Conservation (phyloP, 2,113 vertebrate genomes). For the Sapajus apella region DNA sequence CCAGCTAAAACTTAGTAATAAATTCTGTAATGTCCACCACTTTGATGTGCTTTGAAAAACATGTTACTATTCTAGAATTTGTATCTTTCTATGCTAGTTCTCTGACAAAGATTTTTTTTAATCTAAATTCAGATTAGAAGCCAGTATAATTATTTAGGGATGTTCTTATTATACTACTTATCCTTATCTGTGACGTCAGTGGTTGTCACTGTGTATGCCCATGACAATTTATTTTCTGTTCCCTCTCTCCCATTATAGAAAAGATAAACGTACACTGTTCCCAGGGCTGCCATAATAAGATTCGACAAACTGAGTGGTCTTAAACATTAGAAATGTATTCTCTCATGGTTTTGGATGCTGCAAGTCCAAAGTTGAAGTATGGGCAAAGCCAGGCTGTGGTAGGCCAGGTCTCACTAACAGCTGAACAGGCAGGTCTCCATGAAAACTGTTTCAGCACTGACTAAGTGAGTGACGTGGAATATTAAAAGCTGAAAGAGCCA, state of each 20-base stretch:
- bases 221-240: background rate
- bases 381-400: background rate
- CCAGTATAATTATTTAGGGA: background rate
- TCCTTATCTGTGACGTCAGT: background rate
- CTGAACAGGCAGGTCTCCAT: too few relatives aligned
- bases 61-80: background rate
- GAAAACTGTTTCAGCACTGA: too few relatives aligned
- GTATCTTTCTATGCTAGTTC: background rate
- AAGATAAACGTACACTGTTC: background rate
- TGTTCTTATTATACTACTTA: background rate
- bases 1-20: background rate
- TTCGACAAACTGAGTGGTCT: background rate
- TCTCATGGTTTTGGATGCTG: background rate
- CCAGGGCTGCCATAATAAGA: background rate
- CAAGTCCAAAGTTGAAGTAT: background rate
- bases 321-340: background rate
- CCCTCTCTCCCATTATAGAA: background rate
- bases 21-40: background rate
- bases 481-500: too few relatives aligned
- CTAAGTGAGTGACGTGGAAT: too few relatives aligned
- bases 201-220: background rate
- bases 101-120: background rate
- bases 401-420: too few relatives aligned
- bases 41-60: background rate
- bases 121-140: background rate